A percentile compares a stretch with the other conserved stretches of the same genome.
Conservation (phyloP, 2,797 vertebrate genomes). For the Xerus rutilus region DNA sequence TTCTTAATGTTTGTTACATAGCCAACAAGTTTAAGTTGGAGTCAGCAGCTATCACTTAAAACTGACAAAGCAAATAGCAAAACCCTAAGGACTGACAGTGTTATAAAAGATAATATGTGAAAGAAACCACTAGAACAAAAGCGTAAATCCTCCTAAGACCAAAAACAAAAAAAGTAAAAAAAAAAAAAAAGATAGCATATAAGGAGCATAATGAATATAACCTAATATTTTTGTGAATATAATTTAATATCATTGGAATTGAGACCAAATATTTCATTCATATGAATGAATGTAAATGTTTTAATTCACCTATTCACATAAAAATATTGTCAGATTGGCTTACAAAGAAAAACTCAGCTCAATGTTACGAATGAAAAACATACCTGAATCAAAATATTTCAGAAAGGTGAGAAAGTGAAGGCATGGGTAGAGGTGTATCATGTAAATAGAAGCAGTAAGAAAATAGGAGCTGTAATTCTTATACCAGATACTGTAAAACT, state of each 20-base stretch:
- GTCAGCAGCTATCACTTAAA: background rate
- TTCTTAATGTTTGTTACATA: background rate
- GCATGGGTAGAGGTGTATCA: background rate
- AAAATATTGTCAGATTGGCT: background rate
- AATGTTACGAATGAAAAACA: background rate
- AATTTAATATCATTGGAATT: background rate
- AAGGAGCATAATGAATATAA: background rate
- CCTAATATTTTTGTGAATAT: background rate
- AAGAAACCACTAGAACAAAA: background rate
- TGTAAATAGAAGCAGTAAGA: background rate
- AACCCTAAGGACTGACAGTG: background rate
- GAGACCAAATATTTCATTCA: background rate
- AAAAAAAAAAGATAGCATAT: background rate
- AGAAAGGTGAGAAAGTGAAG: background rate
- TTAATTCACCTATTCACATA: background rate
- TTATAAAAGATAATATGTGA: background rate
- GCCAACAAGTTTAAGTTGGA: background rate
- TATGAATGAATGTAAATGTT: background rate
- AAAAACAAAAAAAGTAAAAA: background rate
- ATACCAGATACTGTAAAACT: background rate
- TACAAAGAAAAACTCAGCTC: background rate
- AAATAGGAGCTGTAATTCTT: background rate
- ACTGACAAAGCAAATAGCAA: background rate
- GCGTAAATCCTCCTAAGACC: background rate
- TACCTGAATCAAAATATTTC: background rate